Evolutionary conservation across 2,113 vertebrate species (phyloP).

Genomic region (Clarias gariepinus): DNA sequence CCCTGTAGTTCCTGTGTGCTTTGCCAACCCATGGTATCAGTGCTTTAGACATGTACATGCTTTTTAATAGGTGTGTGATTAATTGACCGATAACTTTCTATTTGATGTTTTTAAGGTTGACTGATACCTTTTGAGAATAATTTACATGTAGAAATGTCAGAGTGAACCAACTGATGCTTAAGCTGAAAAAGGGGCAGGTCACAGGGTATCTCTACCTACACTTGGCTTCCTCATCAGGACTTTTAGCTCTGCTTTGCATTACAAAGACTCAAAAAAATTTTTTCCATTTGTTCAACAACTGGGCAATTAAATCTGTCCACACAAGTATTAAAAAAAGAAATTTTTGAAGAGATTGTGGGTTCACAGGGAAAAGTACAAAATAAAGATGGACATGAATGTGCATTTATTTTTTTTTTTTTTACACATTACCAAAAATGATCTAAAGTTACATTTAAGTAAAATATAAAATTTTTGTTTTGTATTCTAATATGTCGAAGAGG

Average conservation of each 20-base stretch:
- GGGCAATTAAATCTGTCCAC: neutral
- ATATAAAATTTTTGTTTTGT: neutral
- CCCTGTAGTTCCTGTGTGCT: slow-evolving; percentile 1
- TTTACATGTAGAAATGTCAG: slow-evolving; percentile 16
- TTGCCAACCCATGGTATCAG: slow-evolving; percentile 5
- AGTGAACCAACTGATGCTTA: slow-evolving; percentile 4
- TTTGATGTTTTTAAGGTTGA: slow-evolving; percentile 28
- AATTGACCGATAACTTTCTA: slow-evolving; percentile 10
- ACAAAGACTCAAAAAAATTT: neutral
- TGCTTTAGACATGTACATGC: slow-evolving; percentile 37
- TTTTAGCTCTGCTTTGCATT: slow-evolving; percentile 10
- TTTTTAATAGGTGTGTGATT: slow-evolving; percentile 33
- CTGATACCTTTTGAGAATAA: neutral
- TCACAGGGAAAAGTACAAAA: slow-evolving; percentile 14
- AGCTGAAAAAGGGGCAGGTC: neutral
- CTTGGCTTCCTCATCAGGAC: slow-evolving; percentile 1
- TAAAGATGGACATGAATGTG: slow-evolving; percentile 25
- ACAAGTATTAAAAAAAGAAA: neutral
- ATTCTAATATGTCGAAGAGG: neutral
- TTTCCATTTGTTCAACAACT: neutral
- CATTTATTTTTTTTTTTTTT: neutral
- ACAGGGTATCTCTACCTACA: neutral
- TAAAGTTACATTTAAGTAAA: neutral
- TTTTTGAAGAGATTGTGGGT: neutral
- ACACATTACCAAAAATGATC: neutral